Conservation (phyloP, 2,113 vertebrate genomes). For the Arothron firmamentum region DNA sequence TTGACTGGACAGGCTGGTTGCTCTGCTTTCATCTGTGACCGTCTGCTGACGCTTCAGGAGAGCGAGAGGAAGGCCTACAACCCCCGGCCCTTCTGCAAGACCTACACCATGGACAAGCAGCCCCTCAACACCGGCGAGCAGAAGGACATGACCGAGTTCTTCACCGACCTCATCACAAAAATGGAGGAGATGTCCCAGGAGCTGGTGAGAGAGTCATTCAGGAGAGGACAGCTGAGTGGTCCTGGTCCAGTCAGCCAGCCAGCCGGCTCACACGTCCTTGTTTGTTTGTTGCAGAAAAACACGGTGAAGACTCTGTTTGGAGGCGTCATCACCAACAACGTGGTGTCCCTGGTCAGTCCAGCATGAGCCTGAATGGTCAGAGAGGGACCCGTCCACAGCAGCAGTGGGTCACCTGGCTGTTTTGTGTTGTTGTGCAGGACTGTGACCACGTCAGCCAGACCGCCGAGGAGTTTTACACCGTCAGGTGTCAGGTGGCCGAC, state of each 20-base stretch:
- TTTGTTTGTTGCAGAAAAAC: constrained; percentile 84
- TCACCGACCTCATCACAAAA: constrained; percentile 98
- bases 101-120: constrained; percentile 99
- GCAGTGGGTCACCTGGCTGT: no score
- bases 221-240: no score
- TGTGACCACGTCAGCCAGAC: constrained; percentile 99
- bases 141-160: constrained; percentile 99
- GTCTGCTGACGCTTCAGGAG: constrained; percentile 74
- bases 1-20: no score
- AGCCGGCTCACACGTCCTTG: no score
- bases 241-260: not conserved
- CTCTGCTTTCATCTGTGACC: no score
- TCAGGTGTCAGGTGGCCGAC: constrained; percentile 96
- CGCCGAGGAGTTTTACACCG: constrained; percentile 98
- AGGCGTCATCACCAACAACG: constrained; percentile 98
- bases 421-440: constrained; percentile 74
- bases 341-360: constrained; percentile 91
- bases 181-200: constrained; percentile 99
- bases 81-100: constrained; percentile 97
- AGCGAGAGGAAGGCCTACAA: constrained; percentile 98
- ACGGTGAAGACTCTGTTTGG: constrained; percentile 98
- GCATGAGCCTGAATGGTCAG: not conserved
- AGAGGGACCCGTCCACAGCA: no score
- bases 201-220: constrained; percentile 73
- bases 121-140: constrained; percentile 98